phyloP scores from a whole-genome alignment of 2,888 invertebrate genomes.

The Polyommatus icarus region DNA sequence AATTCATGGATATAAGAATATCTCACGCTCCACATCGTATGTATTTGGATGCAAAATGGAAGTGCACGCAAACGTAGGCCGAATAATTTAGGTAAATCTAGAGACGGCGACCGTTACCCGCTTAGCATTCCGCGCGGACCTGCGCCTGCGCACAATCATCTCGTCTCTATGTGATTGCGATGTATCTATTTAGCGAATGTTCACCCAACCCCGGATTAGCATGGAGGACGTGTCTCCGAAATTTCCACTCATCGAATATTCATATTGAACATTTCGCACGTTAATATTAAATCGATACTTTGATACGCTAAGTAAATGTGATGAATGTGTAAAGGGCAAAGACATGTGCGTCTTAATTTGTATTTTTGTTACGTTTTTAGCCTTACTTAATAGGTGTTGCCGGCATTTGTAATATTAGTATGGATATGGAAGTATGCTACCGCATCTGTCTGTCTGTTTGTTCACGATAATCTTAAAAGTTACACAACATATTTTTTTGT shows the following conservation, averaged over 20 bases:
- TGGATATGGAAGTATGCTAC: background rate
- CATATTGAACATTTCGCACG: constrained; percentile 38
- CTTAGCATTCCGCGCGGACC: constrained; percentile 63
- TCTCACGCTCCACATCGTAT: constrained; percentile 47
- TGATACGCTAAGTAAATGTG: background rate
- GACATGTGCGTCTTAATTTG: background rate
- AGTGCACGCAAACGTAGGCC: constrained; percentile 59
- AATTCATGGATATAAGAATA: constrained; percentile 37
- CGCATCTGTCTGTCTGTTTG: background rate
- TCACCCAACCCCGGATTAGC: constrained; percentile 45
- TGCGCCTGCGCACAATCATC: constrained; percentile 62
- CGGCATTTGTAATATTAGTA: background rate
- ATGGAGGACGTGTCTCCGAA: constrained; percentile 50
- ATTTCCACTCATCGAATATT: constrained; percentile 49
- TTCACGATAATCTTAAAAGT: background rate
- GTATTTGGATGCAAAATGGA: constrained; percentile 35
- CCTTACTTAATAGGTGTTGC: background rate
- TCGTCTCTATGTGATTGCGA: constrained; percentile 65
- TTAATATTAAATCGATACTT: background rate
- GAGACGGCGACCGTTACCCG: constrained; percentile 66
- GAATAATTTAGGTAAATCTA: constrained; percentile 76
- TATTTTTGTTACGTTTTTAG: background rate
- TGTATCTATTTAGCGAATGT: constrained; percentile 41
- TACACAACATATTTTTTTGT: background rate
- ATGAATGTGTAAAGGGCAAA: background rate